These are phyloP conservation scores for Piscicola geometra DNA, from an alignment of 2,888 invertebrate species.

Conservation along the genomic window DNA sequence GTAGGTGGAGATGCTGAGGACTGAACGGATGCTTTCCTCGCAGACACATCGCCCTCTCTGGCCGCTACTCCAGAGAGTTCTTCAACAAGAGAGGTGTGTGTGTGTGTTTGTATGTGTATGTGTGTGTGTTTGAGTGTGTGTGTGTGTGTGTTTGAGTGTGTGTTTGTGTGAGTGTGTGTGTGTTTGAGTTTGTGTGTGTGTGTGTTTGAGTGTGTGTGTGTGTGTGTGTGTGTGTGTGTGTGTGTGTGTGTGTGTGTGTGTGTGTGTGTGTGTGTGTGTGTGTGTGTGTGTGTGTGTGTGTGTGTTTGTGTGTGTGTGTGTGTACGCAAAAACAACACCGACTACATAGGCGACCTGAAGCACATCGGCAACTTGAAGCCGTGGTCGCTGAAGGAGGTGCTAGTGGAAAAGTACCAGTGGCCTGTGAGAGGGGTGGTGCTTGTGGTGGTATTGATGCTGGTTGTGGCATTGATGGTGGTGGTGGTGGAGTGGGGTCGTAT, in stretches of 20 bases:
- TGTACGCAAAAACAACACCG: background rate
- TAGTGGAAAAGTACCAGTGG: slow-evolving; percentile 97
- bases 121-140: too few species aligned
- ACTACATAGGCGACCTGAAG: slow-evolving; percentile 70
- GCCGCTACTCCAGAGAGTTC: slow-evolving; percentile 86
- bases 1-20: too few species aligned
- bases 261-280: slow-evolving; percentile 19
- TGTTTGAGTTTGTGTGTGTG: background rate
- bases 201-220: background rate
- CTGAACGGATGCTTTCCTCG: slow-evolving; percentile 46
- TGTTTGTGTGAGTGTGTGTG: too few species aligned
- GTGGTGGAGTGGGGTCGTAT: too few species aligned
- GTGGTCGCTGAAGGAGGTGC: slow-evolving; percentile 89
- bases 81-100: slow-evolving; percentile 82
- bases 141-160: too few species aligned
- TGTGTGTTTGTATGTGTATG: slow-evolving; percentile 51
- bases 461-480: too few species aligned
- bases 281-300: slow-evolving; percentile 22
- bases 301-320: slow-evolving; percentile 7
- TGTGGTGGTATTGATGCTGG: too few species aligned
- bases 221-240: slow-evolving; percentile 20
- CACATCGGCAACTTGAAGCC: slow-evolving; percentile 93
- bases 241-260: slow-evolving; percentile 15
- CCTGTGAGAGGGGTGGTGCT: too few species aligned
- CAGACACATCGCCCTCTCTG: slow-evolving; percentile 79